These are phyloP conservation scores for Spea hammondii DNA, from an alignment of 2,797 vertebrate species.

Conservation along the genomic window DNA sequence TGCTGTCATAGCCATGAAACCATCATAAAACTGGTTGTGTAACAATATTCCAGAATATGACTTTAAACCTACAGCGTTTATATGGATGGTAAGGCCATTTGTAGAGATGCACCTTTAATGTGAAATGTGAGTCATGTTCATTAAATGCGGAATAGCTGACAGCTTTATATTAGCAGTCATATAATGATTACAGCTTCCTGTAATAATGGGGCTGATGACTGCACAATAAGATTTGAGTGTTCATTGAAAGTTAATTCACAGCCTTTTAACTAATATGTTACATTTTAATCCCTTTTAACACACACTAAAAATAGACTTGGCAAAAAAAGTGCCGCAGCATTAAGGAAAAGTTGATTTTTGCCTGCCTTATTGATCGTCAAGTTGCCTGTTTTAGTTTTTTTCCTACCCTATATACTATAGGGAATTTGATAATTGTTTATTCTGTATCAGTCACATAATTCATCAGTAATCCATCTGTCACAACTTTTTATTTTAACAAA, in stretches of 20 bases:
- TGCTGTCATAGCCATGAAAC: no score
- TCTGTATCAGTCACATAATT: background rate
- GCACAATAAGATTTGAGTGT: constrained; percentile 71
- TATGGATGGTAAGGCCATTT: constrained; percentile 11
- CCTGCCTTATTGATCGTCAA: constrained; percentile 30
- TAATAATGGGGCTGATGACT: constrained; percentile 65
- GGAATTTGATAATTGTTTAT: constrained; percentile 38
- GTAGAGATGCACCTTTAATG: constrained; percentile 58
- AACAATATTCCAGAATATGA: background rate
- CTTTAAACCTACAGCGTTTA: background rate
- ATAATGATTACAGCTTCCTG: constrained; percentile 69
- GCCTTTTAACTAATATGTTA: constrained; percentile 69
- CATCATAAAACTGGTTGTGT: background rate
- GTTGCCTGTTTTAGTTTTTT: constrained; percentile 1
- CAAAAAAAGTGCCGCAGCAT: constrained; percentile 46
- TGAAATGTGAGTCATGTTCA: constrained; percentile 67
- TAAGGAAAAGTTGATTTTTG: constrained; percentile 35
- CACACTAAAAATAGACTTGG: constrained; percentile 56
- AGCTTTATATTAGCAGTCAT: constrained; percentile 63
- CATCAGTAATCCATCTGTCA: no score
- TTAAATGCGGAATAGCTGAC: constrained; percentile 65
- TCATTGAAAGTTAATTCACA: constrained; percentile 70
- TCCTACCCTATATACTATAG: background rate
- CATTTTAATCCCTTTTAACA: constrained; percentile 57
- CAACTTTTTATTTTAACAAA: no score